Evolutionary conservation across 2,113 vertebrate genomes (phyloP).

Genomic region (Labeo catla): DNA sequence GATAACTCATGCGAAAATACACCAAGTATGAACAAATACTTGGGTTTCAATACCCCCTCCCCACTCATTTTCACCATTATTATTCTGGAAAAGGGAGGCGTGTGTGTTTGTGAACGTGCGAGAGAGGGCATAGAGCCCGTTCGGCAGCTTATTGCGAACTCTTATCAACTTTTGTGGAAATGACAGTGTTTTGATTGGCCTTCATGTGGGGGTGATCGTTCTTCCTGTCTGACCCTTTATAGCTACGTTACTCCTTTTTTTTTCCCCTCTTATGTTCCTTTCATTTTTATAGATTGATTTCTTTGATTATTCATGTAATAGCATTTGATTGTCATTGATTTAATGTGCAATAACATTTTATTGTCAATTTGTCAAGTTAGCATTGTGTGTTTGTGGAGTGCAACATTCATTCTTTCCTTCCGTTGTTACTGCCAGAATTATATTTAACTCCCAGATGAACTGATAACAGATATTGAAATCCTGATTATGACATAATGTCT

Average conservation of each 20-base stretch:
- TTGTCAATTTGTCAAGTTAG: neutral
- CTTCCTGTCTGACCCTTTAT: neutral
- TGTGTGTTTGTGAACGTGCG: slow-evolving; percentile 31
- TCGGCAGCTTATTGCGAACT: slow-evolving; percentile 36
- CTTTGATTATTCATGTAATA: slow-evolving; percentile 6
- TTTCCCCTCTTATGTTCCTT: neutral
- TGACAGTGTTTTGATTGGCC: neutral
- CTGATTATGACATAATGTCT: slow-evolving; percentile 18
- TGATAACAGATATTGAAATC: neutral
- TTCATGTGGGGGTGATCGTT: neutral
- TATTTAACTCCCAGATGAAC: neutral
- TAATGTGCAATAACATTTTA: slow-evolving; percentile 1
- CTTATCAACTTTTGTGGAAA: slow-evolving; percentile 17
- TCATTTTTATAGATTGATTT: neutral
- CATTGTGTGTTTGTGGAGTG: neutral
- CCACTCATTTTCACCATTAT: neutral
- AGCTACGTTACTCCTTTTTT: neutral
- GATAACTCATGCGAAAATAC: slow-evolving; percentile 24
- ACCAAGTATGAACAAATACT: slow-evolving; percentile 22
- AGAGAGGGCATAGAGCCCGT: neutral
- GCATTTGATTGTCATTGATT: slow-evolving; percentile 11
- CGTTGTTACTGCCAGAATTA: neutral
- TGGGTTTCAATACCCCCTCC: neutral
- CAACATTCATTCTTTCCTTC: neutral
- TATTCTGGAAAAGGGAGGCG: neutral